These are phyloP conservation scores for Dusona sp. DNA, from an alignment of 2,888 invertebrate species.

Conservation along the genomic window DNA sequence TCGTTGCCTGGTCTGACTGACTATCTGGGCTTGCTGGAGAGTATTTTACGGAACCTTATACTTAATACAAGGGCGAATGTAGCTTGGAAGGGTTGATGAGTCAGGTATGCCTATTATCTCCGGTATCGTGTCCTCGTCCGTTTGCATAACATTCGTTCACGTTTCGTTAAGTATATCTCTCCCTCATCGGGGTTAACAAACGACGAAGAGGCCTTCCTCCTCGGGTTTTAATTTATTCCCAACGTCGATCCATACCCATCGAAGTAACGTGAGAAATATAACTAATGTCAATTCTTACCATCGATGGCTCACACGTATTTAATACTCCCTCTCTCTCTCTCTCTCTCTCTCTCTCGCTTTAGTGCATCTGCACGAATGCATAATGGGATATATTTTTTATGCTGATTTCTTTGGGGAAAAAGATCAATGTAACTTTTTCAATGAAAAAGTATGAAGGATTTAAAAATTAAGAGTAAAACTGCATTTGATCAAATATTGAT, in stretches of 20 bases:
- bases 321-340: conserved; percentile 12
- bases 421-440: not conserved
- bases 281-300: conserved; percentile 22
- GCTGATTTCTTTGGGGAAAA: conserved; percentile 71
- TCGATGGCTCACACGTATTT: conserved; percentile 9
- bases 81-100: conserved; percentile 67
- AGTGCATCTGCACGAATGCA: conserved; percentile 76
- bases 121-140: conserved; percentile 72
- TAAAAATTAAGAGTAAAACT: not conserved
- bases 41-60: conserved; percentile 63
- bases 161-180: conserved; percentile 74
- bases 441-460: not conserved
- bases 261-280: conserved; percentile 79
- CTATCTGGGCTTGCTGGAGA: conserved; percentile 66
- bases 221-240: conserved; percentile 79
- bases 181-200: conserved; percentile 65
- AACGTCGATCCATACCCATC: conserved; percentile 76
- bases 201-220: conserved; percentile 73
- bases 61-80: conserved; percentile 60
- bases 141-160: conserved; percentile 68
- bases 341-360: conserved; percentile 1
- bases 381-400: conserved; percentile 71
- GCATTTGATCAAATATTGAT: not conserved
- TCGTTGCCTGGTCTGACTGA: conserved; percentile 71
- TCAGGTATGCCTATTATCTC: conserved; percentile 79